phyloP scores from a whole-genome alignment of 2,888 invertebrate genomes.

The Liposcelis brunnea region DNA sequence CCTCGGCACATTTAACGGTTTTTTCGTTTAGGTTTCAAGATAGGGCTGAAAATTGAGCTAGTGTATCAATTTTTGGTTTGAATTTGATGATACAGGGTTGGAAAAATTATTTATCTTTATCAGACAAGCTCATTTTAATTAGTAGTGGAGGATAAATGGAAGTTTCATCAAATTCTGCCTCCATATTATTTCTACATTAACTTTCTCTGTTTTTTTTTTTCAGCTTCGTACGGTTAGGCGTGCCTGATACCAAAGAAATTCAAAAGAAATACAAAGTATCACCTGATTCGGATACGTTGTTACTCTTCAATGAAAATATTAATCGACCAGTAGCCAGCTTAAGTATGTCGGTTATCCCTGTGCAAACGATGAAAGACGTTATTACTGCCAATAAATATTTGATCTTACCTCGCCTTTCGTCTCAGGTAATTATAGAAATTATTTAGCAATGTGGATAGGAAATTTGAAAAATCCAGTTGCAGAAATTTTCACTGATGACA shows the following conservation, averaged over 20 bases:
- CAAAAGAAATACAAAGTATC: slow-evolving; percentile 53
- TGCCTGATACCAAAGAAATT: slow-evolving; percentile 42
- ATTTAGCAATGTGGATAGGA: not conserved
- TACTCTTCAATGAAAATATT: slow-evolving; percentile 78
- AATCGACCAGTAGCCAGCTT: slow-evolving; percentile 67
- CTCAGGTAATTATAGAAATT: slow-evolving; percentile 53
- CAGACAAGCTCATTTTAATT: no score
- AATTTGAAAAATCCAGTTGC: not conserved
- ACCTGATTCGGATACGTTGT: slow-evolving; percentile 55
- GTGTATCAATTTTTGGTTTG: no score
- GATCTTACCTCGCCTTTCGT: slow-evolving; percentile 72
- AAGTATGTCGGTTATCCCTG: slow-evolving; percentile 78
- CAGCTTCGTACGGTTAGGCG: slow-evolving; percentile 49
- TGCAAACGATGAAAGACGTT: slow-evolving; percentile 71
- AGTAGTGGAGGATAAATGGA: no score
- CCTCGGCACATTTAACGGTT: no score
- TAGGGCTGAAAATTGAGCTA: no score
- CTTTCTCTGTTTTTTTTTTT: slow-evolving; percentile 14
- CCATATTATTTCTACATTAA: no score
- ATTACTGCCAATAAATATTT: slow-evolving; percentile 79
- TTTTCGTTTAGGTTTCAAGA: no score
- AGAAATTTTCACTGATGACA: not conserved
- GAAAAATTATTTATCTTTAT: no score
- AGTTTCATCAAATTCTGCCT: no score
- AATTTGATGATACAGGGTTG: no score